Evolutionary conservation across 2,113 vertebrate species (phyloP).

Genomic region (Fulmarus glacialis): DNA sequence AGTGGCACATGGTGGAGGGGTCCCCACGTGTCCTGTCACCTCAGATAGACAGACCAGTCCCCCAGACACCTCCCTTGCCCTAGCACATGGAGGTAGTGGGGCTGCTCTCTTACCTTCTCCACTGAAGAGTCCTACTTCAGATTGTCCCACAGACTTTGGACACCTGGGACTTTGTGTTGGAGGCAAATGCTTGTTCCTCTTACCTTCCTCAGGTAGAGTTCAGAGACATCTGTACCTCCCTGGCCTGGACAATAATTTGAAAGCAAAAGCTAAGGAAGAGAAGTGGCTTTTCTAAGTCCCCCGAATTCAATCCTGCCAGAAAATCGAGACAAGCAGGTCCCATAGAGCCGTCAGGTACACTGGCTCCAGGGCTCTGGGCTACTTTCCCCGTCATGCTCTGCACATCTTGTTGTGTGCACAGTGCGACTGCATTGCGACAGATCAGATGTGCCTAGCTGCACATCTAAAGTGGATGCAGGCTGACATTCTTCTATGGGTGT

Average conservation of each 20-base stretch:
- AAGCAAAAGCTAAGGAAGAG: background rate
- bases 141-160: background rate
- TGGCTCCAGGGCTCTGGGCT: background rate
- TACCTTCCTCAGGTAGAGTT: background rate
- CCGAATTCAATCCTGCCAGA: background rate
- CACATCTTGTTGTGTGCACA: background rate
- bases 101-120: background rate
- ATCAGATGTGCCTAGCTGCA: background rate
- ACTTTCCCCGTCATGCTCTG: background rate
- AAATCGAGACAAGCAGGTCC: background rate
- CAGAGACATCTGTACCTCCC: background rate
- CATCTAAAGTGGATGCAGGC: background rate
- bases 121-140: background rate
- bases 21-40: background rate
- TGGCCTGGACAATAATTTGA: background rate
- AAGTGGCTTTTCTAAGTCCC: background rate
- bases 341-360: background rate
- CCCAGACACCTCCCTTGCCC: background rate
- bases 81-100: background rate
- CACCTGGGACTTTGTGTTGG: background rate
- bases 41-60: background rate
- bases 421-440: too few relatives aligned
- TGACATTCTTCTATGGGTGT: background rate
- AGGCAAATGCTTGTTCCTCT: background rate
- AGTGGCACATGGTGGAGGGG: background rate